A percentile compares a stretch with the other conserved stretches of the same genome.
phyloP scores from a whole-genome alignment of 2,113 vertebrate genomes.

The Propithecus coquereli region DNA sequence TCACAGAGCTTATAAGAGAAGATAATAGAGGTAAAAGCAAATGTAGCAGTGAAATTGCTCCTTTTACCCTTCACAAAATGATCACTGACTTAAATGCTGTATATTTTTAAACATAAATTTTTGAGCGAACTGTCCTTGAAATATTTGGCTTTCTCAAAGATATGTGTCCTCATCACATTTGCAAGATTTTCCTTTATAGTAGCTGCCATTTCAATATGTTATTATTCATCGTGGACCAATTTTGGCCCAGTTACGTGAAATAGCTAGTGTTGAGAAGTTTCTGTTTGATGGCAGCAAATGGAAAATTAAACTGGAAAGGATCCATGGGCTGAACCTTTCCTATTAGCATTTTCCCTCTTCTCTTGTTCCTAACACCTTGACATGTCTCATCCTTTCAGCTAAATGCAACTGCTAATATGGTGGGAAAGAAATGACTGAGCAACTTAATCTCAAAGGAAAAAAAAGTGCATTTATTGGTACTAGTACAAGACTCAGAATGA shows the following conservation, averaged over 20 bases:
- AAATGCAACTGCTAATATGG: background rate
- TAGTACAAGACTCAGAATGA: background rate
- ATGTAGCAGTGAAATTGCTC: background rate
- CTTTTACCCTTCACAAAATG: background rate
- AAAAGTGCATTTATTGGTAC: background rate
- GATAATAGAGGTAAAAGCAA: background rate
- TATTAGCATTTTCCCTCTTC: background rate
- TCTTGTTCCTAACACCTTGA: constrained; percentile 6
- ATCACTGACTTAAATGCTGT: background rate
- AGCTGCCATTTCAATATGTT: constrained; percentile 48
- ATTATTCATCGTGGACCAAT: constrained; percentile 56
- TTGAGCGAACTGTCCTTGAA: constrained; percentile 30
- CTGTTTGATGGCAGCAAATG: constrained; percentile 14
- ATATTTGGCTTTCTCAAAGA: constrained; percentile 43
- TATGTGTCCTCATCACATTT: constrained; percentile 37
- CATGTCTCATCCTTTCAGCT: background rate
- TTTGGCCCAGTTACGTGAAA: constrained; percentile 31
- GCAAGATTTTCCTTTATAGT: constrained; percentile 17
- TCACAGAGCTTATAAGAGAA: background rate
- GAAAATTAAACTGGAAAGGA: constrained; percentile 63
- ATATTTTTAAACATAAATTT: background rate
- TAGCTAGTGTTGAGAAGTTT: background rate
- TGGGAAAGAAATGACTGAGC: background rate
- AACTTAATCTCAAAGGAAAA: background rate
- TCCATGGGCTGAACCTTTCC: constrained; percentile 28